A percentile compares a stretch with the other conserved stretches of the same genome.
Conservation (phyloP, 2,113 vertebrate species). For the Montifringilla adamsi region DNA sequence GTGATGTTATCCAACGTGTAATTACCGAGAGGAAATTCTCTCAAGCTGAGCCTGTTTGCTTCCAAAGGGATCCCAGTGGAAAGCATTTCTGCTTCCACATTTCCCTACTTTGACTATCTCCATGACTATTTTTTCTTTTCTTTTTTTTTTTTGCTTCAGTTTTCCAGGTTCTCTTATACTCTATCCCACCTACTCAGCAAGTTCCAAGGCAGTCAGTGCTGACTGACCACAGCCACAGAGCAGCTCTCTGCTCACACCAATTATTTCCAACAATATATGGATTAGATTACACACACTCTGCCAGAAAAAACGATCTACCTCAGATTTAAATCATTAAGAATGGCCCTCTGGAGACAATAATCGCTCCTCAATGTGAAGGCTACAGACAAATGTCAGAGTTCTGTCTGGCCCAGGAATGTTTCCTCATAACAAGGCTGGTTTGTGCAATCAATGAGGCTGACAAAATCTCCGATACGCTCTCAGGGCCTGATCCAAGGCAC, state of each 20-base stretch:
- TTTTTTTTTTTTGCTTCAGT: neutral
- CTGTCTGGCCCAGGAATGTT: constrained; percentile 43
- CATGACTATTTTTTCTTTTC: neutral
- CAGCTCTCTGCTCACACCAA: neutral
- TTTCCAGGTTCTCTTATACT: neutral
- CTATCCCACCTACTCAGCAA: constrained; percentile 12
- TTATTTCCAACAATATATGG: constrained; percentile 55
- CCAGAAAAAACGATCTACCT: constrained; percentile 44
- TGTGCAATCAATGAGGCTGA: constrained; percentile 63
- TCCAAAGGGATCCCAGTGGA: neutral
- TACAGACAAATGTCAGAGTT: constrained; percentile 49
- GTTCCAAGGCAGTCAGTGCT: neutral
- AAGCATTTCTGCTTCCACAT: neutral
- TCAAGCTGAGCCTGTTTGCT: neutral
- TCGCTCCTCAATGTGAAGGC: constrained; percentile 56
- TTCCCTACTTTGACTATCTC: neutral
- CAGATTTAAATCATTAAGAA: constrained; percentile 63
- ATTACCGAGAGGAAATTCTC: neutral
- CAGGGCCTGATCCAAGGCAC: constrained; percentile 23
- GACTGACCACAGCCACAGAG: constrained; percentile 29
- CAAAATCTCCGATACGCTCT: constrained; percentile 32
- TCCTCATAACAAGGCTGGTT: constrained; percentile 54
- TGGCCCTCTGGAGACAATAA: constrained; percentile 55
- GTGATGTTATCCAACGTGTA: neutral
- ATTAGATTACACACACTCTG: constrained; percentile 38